These are phyloP conservation scores for Drosophila eugracilis DNA, from an alignment of 1,140 invertebrate species.

Conservation along the genomic window DNA sequence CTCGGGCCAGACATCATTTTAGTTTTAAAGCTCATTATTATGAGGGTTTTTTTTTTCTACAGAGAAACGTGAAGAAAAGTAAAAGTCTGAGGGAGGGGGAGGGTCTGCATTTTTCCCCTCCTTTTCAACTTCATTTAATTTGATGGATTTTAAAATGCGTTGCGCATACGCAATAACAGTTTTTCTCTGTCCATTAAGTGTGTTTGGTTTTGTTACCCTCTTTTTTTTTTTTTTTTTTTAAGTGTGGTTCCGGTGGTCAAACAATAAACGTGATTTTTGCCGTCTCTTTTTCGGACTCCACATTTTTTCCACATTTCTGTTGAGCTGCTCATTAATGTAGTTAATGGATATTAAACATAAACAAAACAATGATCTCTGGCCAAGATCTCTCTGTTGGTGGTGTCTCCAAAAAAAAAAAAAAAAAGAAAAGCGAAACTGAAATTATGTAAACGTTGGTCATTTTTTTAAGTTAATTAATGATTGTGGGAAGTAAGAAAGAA, in stretches of 20 bases:
- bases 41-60: slow-evolving; percentile 9
- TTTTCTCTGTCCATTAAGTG: slow-evolving; percentile 43
- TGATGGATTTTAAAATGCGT: slow-evolving; percentile 49
- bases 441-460: slow-evolving; percentile 28
- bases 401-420: too few species aligned
- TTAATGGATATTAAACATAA: slow-evolving; percentile 80
- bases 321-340: slow-evolving; percentile 73
- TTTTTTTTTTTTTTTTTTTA: slow-evolving; percentile 17
- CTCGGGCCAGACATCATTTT: slow-evolving; percentile 38
- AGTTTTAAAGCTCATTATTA: slow-evolving; percentile 47
- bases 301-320: slow-evolving; percentile 19
- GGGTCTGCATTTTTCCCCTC: not conserved
- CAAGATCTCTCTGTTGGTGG: not conserved
- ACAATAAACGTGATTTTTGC: slow-evolving; percentile 67
- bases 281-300: slow-evolving; percentile 4
- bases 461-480: slow-evolving; percentile 16
- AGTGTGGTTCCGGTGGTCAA: slow-evolving; percentile 61
- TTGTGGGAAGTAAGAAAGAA: not conserved
- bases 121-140: slow-evolving; percentile 6
- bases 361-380: slow-evolving; percentile 47
- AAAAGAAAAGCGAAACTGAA: slow-evolving; percentile 25
- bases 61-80: slow-evolving; percentile 44
- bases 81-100: slow-evolving; percentile 39
- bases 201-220: not conserved
- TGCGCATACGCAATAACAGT: slow-evolving; percentile 43